Percentiles rank a stretch among this genome's conserved stretches.
phyloP scores from a whole-genome alignment of 1,140 invertebrate species.

The Trichomalopsis sarcophagae region DNA sequence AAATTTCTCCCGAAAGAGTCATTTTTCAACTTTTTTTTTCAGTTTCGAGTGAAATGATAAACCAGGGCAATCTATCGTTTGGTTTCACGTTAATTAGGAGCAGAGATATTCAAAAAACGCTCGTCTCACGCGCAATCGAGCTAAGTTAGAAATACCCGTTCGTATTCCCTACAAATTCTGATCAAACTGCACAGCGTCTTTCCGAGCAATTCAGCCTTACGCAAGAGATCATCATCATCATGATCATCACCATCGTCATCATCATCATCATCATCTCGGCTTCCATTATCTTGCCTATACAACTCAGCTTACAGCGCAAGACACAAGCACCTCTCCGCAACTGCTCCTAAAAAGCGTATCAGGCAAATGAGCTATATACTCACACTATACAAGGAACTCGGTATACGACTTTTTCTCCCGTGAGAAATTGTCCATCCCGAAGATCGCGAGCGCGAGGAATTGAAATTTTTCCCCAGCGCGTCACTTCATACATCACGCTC shows the following conservation, averaged over 20 bases:
- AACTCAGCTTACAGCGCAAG: not conserved
- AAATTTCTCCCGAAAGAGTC: too few relatives aligned
- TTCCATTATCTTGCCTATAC: not conserved
- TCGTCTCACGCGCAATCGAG: too few relatives aligned
- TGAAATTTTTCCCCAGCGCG: not conserved
- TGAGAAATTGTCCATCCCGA: not conserved
- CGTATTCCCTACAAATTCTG: not conserved
- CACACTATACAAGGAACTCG: not conserved
- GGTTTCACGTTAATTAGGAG: too few relatives aligned
- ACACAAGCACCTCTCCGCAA: not conserved
- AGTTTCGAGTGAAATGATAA: too few relatives aligned
- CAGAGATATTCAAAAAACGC: too few relatives aligned
- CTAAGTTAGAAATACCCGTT: too few relatives aligned
- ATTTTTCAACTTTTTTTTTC: too few relatives aligned
- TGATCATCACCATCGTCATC: not conserved
- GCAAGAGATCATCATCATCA: not conserved
- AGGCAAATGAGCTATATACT: not conserved
- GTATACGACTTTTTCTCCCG: not conserved
- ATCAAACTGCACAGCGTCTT: not conserved
- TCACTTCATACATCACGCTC: conserved; percentile 21
- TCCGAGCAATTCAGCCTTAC: too few relatives aligned
- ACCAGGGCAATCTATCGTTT: too few relatives aligned
- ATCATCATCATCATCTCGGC: not conserved
- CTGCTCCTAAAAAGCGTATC: not conserved
- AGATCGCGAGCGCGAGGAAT: not conserved